Evolutionary conservation across 1,140 invertebrate species (phyloP).

Genomic region (Sipha flava): DNA sequence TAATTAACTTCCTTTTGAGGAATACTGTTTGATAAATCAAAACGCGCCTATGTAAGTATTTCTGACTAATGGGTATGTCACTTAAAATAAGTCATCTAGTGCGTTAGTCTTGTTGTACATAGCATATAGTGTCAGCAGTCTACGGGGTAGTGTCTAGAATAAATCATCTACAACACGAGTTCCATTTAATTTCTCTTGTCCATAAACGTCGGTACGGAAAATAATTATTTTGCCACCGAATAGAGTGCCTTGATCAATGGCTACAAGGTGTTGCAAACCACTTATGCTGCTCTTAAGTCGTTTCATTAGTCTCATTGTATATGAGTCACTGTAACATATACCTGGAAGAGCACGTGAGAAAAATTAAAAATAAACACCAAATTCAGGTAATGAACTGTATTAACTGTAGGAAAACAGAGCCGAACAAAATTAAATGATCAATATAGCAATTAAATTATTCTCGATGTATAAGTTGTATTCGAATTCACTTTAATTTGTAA

Average conservation of each 20-base stretch:
- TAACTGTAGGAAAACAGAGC: no score
- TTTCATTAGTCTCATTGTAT: not conserved
- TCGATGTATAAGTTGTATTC: no score
- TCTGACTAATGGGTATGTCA: not conserved
- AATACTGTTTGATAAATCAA: constrained; percentile 1
- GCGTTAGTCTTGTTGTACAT: no score
- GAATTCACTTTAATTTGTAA: no score
- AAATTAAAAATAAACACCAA: not conserved
- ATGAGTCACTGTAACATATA: no score
- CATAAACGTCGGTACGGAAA: not conserved
- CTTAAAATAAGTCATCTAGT: not conserved
- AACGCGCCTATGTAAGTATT: not conserved
- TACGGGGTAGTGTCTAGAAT: not conserved
- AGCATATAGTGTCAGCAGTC: not conserved
- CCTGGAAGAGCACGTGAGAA: no score
- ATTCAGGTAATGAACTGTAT: no score
- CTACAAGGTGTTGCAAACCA: not conserved
- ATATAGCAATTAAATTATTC: no score
- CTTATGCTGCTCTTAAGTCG: not conserved
- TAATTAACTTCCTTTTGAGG: not conserved
- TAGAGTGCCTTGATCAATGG: not conserved
- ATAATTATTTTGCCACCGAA: not conserved
- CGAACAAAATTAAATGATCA: no score
- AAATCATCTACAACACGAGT: not conserved
- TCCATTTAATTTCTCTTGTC: not conserved